A percentile compares a stretch with the other conserved stretches of the same genome.
These are phyloP conservation scores for Stomatorhinus ivindoensis DNA, from an alignment of 2,113 vertebrate species.

Conservation along the genomic window DNA sequence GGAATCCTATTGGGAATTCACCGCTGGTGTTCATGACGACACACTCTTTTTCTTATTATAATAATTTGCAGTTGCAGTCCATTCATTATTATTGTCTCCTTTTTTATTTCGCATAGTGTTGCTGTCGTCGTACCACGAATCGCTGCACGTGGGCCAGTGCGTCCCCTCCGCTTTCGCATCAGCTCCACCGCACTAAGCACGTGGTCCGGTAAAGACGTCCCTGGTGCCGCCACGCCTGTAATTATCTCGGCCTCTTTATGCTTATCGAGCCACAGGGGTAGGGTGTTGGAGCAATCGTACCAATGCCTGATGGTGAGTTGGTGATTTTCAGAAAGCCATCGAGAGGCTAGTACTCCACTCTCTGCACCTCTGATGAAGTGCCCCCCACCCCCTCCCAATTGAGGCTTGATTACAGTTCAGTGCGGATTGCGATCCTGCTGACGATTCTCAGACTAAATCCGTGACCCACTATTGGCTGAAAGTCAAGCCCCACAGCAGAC, in stretches of 20 bases:
- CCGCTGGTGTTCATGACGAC: background rate
- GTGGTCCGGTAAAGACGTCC: background rate
- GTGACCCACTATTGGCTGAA: background rate
- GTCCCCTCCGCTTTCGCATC: background rate
- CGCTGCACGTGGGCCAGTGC: background rate
- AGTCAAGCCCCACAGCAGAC: background rate
- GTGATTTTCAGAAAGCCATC: conserved; percentile 8
- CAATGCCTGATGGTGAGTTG: background rate
- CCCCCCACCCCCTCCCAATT: background rate
- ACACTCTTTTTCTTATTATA: background rate
- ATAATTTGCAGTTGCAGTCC: background rate
- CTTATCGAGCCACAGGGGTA: background rate
- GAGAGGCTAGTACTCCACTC: background rate
- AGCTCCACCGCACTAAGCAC: background rate
- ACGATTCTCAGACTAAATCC: background rate
- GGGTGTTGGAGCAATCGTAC: background rate
- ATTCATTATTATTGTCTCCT: background rate
- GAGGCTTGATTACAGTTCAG: conserved; percentile 1
- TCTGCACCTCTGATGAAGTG: background rate
- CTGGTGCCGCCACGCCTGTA: background rate
- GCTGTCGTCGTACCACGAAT: no score
- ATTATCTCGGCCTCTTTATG: conserved; percentile 3
- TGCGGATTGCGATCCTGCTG: background rate
- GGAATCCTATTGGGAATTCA: background rate
- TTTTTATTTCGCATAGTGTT: background rate